phyloP scores from a whole-genome alignment of 2,888 invertebrate species.

The Pedicia rivosa region DNA sequence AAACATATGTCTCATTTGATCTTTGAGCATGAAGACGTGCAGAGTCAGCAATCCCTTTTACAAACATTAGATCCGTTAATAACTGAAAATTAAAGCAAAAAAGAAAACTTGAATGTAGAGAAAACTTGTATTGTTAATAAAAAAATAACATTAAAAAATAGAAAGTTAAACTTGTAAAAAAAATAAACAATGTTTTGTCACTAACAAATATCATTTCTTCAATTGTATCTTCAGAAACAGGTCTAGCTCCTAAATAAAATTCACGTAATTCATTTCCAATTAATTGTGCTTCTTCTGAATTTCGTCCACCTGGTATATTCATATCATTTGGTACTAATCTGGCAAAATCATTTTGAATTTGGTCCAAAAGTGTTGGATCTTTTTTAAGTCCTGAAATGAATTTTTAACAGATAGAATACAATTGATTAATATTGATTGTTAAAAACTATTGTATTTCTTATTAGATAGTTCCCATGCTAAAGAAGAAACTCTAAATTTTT shows the following conservation, averaged over 20 bases:
- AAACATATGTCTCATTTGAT: slow-evolving; percentile 37
- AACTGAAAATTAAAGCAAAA: slow-evolving; percentile 34
- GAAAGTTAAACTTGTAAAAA: too few relatives aligned
- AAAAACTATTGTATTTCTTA: too few relatives aligned
- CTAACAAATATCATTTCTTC: slow-evolving; percentile 41
- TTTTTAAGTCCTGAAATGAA: slow-evolving; percentile 35
- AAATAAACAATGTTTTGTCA: too few relatives aligned
- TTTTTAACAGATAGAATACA: neutral
- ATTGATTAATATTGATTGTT: neutral
- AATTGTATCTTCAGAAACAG: slow-evolving; percentile 35
- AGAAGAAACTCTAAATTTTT: too few relatives aligned
- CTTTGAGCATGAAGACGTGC: slow-evolving; percentile 29
- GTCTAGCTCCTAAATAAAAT: slow-evolving; percentile 40
- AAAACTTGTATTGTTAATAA: too few relatives aligned
- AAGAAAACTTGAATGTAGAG: too few relatives aligned
- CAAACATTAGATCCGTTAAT: slow-evolving; percentile 45
- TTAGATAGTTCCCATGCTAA: too few relatives aligned
- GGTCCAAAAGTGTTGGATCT: slow-evolving; percentile 37
- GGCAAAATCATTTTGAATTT: slow-evolving; percentile 38
- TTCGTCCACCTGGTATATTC: slow-evolving; percentile 20
- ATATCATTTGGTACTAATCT: slow-evolving; percentile 41
- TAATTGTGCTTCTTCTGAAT: slow-evolving; percentile 23
- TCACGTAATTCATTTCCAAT: slow-evolving; percentile 34
- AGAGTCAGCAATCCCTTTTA: slow-evolving; percentile 38
- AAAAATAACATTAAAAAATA: too few relatives aligned